phyloP scores from a whole-genome alignment of 2,888 invertebrate species.

The Eubasilissa splendida region DNA sequence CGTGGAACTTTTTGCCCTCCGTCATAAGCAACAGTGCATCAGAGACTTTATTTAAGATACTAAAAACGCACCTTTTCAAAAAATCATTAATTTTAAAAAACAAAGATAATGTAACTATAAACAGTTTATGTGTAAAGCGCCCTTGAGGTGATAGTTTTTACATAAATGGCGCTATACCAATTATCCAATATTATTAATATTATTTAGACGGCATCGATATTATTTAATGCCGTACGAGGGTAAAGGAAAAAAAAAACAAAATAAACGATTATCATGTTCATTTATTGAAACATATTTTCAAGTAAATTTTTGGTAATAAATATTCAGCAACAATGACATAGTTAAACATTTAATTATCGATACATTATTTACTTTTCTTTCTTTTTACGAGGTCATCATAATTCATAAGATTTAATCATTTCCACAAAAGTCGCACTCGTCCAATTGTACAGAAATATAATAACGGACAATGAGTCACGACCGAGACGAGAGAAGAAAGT shows the following conservation, averaged over 20 bases:
- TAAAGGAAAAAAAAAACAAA: constrained; percentile 4
- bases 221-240: background rate
- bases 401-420: constrained; percentile 48
- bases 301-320: constrained; percentile 56
- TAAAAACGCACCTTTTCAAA: too few relatives aligned
- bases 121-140: too few relatives aligned
- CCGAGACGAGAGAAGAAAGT: background rate
- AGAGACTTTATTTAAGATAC: too few relatives aligned
- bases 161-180: too few relatives aligned
- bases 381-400: constrained; percentile 37
- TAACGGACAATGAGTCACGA: constrained; percentile 1
- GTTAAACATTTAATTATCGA: constrained; percentile 49
- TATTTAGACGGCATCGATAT: too few relatives aligned
- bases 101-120: too few relatives aligned
- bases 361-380: constrained; percentile 41
- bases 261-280: constrained; percentile 48
- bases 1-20: too few relatives aligned
- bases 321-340: constrained; percentile 56
- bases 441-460: constrained; percentile 15
- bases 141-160: too few relatives aligned
- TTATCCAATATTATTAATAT: too few relatives aligned
- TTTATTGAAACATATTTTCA: constrained; percentile 51
- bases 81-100: too few relatives aligned
- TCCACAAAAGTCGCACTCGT: constrained; percentile 26
- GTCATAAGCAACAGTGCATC: too few relatives aligned